Evolutionary conservation across 53 echinoderm and acorn worm species (phyloP).

Genomic region (Patiria pectinifera): DNA sequence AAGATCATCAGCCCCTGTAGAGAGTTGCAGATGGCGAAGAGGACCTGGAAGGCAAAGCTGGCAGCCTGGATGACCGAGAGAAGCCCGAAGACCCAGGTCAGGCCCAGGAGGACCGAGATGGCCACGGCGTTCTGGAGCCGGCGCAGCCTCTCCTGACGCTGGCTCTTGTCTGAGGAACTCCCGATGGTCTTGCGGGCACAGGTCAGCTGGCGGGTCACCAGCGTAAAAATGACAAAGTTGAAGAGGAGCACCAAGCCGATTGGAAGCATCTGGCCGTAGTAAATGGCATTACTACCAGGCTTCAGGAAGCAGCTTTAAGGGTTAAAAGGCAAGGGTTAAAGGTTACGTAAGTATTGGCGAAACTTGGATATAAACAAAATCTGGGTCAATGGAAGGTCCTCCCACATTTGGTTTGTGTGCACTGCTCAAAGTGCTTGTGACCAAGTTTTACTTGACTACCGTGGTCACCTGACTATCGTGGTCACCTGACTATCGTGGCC

Average conservation of each 20-base stretch:
- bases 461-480: too few species aligned
- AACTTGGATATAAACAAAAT: not conserved
- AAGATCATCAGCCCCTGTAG: slow-evolving; percentile 78
- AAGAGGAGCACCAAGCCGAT: slow-evolving; percentile 61
- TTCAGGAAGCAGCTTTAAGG: slow-evolving; percentile 70
- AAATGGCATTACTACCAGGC: slow-evolving; percentile 56
- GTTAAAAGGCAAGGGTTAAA: not conserved
- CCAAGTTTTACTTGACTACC: too few species aligned
- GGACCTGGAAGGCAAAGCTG: slow-evolving; percentile 68
- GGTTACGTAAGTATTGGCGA: not conserved
- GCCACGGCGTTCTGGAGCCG: slow-evolving; percentile 53
- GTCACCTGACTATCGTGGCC: too few species aligned
- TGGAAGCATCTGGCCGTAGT: slow-evolving; percentile 58
- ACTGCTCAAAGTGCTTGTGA: too few species aligned
- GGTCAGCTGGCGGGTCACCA: slow-evolving; percentile 63
- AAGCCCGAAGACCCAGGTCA: slow-evolving; percentile 78
- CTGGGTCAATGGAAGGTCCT: too few species aligned
- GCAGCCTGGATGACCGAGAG: slow-evolving; percentile 58
- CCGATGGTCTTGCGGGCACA: slow-evolving; percentile 57
- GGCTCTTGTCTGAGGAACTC: not conserved
- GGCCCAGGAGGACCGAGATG: slow-evolving; percentile 71
- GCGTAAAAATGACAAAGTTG: slow-evolving; percentile 68
- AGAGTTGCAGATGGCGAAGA: slow-evolving; percentile 82
- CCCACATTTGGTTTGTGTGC: too few species aligned
- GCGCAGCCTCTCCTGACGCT: slow-evolving; percentile 37